Conservation (phyloP, 2,113 vertebrate genomes). For the Aldabrachelys gigantea region DNA sequence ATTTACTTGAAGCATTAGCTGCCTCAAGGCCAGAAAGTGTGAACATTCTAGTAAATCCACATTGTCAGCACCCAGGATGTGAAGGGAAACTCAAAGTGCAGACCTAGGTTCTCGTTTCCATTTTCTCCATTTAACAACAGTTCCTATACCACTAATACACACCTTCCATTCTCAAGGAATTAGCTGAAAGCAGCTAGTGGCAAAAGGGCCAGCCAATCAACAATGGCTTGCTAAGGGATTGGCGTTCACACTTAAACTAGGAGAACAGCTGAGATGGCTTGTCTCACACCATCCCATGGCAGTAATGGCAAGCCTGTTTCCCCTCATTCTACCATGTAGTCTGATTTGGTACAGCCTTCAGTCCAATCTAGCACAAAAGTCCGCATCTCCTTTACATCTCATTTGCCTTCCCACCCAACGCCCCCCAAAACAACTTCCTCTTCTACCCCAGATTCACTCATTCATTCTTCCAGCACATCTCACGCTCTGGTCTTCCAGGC, state of each 20-base stretch:
- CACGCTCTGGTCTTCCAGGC: background rate
- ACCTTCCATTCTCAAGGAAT: background rate
- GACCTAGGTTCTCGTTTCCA: background rate
- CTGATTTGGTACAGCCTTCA: background rate
- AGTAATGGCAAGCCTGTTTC: background rate
- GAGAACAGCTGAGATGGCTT: background rate
- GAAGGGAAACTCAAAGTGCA: background rate
- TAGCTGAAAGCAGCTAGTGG: background rate
- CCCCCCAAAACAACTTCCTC: background rate
- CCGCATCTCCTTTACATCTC: background rate
- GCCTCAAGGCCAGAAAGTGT: background rate
- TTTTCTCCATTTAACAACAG: background rate
- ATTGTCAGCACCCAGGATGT: background rate
- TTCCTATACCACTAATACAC: fast-evolving
- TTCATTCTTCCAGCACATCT: background rate
- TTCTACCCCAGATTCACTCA: background rate
- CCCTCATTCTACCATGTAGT: fast-evolving
- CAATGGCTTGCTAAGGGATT: background rate
- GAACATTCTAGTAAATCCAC: background rate
- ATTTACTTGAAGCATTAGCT: background rate
- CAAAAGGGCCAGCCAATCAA: background rate
- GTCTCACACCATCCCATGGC: fast-evolving
- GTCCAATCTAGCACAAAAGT: background rate
- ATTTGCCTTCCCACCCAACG: background rate
- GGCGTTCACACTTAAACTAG: background rate